phyloP scores from a whole-genome alignment of 2,113 vertebrate genomes.

The Rallus limicola region DNA sequence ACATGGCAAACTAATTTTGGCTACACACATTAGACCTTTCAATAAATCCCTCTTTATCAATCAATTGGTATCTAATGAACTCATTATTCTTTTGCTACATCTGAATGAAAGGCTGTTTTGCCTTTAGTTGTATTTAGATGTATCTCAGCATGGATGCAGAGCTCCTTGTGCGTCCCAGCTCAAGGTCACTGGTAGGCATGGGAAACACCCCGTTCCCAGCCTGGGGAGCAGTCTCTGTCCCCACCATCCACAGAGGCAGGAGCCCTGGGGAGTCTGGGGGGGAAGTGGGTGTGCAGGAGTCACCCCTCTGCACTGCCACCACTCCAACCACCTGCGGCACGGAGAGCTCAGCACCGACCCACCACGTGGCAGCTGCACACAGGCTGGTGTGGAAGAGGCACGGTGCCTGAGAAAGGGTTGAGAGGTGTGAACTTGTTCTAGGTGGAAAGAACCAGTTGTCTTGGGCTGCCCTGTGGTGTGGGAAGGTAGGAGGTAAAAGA shows the following conservation, averaged over 20 bases:
- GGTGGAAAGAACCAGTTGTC: not conserved
- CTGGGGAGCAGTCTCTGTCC: fast-evolving
- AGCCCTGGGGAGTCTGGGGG: not conserved
- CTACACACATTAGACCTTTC: conserved; percentile 68
- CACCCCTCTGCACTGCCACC: not conserved
- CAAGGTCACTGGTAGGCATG: fast-evolving
- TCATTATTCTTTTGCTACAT: conserved; percentile 46
- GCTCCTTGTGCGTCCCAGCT: not conserved
- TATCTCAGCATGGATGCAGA: not conserved
- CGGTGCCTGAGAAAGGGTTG: fast-evolving
- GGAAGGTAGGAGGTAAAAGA: not conserved
- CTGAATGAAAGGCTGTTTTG: not conserved
- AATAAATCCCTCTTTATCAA: conserved; percentile 73
- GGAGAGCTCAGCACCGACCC: not conserved
- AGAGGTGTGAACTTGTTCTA: not conserved
- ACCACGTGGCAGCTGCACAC: not conserved
- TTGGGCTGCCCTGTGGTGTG: not conserved
- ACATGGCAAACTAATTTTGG: conserved; percentile 77
- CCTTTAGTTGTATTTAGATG: not conserved
- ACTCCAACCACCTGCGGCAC: fast-evolving
- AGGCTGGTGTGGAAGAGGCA: not conserved
- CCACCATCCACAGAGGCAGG: fast-evolving
- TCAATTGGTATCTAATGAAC: conserved; percentile 72
- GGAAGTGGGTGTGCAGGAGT: not conserved
- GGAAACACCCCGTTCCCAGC: fast-evolving